Evolutionary conservation across 2,888 invertebrate species (phyloP).

Genomic region (Dexiosoma caninum): DNA sequence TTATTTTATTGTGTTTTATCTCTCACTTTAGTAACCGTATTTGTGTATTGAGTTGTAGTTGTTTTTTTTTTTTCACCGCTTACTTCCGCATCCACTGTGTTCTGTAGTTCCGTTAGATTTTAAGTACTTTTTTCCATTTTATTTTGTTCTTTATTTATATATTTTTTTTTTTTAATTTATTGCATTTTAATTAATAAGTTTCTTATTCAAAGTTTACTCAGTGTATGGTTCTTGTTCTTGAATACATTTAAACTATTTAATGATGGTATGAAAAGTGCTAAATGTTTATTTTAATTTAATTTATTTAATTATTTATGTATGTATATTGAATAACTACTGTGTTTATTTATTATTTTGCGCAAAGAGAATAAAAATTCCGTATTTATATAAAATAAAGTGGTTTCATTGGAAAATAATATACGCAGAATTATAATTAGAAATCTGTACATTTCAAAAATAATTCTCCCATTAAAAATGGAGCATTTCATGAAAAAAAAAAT

Average conservation of each 20-base stretch:
- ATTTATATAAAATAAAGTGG: slow-evolving; percentile 52
- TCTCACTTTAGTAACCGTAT: slow-evolving; percentile 23
- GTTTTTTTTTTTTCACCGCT: background rate
- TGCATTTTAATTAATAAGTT: slow-evolving; percentile 26
- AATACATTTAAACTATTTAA: background rate
- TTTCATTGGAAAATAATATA: too few species aligned
- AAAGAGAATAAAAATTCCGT: slow-evolving; percentile 57
- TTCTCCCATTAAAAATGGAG: too few species aligned
- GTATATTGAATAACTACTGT: slow-evolving; percentile 38
- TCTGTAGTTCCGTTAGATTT: slow-evolving; percentile 41
- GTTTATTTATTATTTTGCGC: slow-evolving; percentile 54
- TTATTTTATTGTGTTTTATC: background rate
- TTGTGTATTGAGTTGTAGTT: background rate
- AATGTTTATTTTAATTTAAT: slow-evolving; percentile 47
- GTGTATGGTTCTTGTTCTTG: background rate
- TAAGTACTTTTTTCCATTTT: slow-evolving; percentile 16
- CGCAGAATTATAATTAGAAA: too few species aligned
- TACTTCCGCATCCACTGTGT: slow-evolving; percentile 39
- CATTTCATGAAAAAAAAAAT: too few species aligned
- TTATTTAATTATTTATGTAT: slow-evolving; percentile 52
- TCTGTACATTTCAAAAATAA: too few species aligned
- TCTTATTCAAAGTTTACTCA: background rate
- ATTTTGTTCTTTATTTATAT: too few species aligned
- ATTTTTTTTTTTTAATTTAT: slow-evolving; percentile 5
- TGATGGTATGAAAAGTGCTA: slow-evolving; percentile 28